A percentile compares a stretch with the other conserved stretches of the same genome.
Conservation (phyloP, 2,888 invertebrate genomes). For the Gastracanthus pulcherrimus region DNA sequence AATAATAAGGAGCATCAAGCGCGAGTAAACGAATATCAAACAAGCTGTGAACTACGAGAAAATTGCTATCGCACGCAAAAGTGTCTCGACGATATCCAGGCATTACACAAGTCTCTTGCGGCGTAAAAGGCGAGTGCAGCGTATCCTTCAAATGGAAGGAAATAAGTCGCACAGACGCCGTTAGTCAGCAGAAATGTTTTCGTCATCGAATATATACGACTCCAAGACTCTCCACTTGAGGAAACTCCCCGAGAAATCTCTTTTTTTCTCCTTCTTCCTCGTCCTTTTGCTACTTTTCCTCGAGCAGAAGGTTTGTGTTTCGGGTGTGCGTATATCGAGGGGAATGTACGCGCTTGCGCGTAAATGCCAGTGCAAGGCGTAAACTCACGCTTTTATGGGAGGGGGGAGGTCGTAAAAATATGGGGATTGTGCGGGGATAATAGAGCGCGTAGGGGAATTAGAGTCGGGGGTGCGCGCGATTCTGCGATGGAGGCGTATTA, state of each 20-base stretch:
- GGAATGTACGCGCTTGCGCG: neutral
- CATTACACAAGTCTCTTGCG: conserved; percentile 16
- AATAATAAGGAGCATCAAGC: no score
- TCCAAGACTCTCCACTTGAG: neutral
- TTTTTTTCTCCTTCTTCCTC: neutral
- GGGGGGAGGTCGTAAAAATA: neutral
- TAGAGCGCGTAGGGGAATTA: neutral
- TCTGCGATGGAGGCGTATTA: neutral
- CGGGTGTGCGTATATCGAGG: neutral
- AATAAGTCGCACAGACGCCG: conserved; percentile 23
- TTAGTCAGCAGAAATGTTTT: conserved; percentile 43
- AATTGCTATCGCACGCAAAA: neutral
- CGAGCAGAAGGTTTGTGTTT: neutral
- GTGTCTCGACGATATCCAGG: neutral
- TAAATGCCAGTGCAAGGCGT: neutral
- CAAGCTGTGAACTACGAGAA: no score
- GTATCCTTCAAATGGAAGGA: neutral
- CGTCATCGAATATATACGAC: conserved; percentile 22
- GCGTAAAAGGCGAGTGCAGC: neutral
- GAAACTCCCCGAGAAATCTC: neutral
- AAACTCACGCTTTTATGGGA: neutral
- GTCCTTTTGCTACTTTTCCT: no score
- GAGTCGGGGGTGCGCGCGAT: neutral
- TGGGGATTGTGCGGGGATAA: conserved; percentile 19
- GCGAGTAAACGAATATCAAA: neutral